Conservation (phyloP, 2,888 invertebrate species). For the Lordiphosa fenestrarum region DNA sequence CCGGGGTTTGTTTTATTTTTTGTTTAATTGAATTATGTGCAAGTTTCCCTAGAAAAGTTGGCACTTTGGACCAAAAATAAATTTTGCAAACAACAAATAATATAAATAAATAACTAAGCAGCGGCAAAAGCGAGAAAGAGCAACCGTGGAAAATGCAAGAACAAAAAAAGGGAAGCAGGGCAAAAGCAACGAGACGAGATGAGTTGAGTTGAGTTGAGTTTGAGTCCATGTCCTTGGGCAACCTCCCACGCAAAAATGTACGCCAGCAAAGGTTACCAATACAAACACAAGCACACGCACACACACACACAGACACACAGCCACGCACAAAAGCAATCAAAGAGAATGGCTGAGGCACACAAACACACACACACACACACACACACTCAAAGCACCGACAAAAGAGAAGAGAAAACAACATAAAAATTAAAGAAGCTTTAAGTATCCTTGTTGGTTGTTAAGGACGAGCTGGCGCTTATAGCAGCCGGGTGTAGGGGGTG, state of each 20-base stretch:
- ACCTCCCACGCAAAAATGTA: conserved; percentile 73
- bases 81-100: conserved; percentile 52
- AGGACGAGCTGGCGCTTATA: conserved; percentile 10
- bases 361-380: conserved; percentile 24
- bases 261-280: conserved; percentile 62
- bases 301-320: conserved; percentile 14
- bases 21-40: conserved; percentile 37
- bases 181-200: conserved; percentile 47
- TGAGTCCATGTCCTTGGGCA: conserved; percentile 74
- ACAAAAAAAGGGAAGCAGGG: conserved; percentile 16
- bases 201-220: conserved; percentile 42
- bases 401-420: conserved; percentile 71
- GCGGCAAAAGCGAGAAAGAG: conserved; percentile 18
- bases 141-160: conserved; percentile 27
- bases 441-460: conserved; percentile 56
- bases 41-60: conserved; percentile 16
- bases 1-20: conserved; percentile 4
- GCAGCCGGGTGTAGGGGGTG: not conserved
- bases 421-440: conserved; percentile 75
- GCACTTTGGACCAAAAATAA: conserved; percentile 49
- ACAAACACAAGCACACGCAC: conserved; percentile 13
- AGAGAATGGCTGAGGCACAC: conserved; percentile 38
- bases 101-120: conserved; percentile 57
- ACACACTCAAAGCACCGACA: conserved; percentile 43
- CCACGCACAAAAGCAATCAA: conserved; percentile 37